A percentile compares a stretch with the other conserved stretches of the same genome.
phyloP scores from a whole-genome alignment of 1,140 invertebrate species.

The Formica exsecta region DNA sequence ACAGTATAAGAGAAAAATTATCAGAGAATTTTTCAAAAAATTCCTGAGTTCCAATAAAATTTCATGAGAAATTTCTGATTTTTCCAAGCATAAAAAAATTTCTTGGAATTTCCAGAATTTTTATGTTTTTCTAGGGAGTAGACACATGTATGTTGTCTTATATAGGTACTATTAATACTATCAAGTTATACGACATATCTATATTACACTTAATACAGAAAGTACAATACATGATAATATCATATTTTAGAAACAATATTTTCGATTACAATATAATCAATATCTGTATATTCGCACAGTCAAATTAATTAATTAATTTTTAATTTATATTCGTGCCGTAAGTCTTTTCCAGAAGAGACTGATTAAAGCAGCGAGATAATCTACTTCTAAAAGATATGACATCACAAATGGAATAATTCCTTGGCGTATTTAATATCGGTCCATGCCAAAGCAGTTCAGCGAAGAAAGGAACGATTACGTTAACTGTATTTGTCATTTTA shows the following conservation, averaged over 20 bases:
- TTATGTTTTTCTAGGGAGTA: too few species aligned
- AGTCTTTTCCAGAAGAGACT: background rate
- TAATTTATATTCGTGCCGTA: background rate
- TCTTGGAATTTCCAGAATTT: too few species aligned
- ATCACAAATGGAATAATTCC: background rate
- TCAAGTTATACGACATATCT: too few species aligned
- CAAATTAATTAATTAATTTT: background rate
- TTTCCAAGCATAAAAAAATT: too few species aligned
- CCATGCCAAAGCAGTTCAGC: background rate
- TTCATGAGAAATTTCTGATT: too few species aligned
- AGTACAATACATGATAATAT: background rate
- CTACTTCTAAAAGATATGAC: background rate
- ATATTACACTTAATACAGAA: background rate
- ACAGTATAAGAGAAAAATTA: too few species aligned
- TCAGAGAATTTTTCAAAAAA: too few species aligned
- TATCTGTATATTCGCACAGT: background rate
- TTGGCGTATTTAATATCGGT: background rate
- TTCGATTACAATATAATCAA: too few species aligned
- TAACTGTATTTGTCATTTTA: slow-evolving; percentile 45
- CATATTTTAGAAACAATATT: too few species aligned
- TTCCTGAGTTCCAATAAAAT: too few species aligned
- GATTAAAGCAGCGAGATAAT: background rate
- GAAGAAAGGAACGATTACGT: slow-evolving; percentile 6
- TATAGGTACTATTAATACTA: too few species aligned
- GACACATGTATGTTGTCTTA: too few species aligned